A percentile compares a stretch with the other conserved stretches of the same genome.
Evolutionary conservation across 2,888 invertebrate species (phyloP).

Genomic region (Drosophila vallismaia): DNA sequence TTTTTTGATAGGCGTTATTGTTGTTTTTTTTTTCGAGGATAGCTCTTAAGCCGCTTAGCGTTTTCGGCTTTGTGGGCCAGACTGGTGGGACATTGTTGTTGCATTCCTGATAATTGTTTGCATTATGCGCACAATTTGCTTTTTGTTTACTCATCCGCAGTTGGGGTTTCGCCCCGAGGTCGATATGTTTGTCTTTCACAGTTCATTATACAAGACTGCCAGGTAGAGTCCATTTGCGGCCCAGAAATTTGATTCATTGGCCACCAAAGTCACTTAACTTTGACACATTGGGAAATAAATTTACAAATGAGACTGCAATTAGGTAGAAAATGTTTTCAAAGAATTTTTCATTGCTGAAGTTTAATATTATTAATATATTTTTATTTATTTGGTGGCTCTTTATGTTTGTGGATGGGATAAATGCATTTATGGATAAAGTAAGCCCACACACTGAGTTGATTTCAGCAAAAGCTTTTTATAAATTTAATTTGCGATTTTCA

Average conservation of each 20-base stretch:
- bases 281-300: not conserved
- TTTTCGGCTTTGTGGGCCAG: constrained; percentile 11
- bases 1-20: constrained; percentile 52
- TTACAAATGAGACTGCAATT: not conserved
- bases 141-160: constrained; percentile 27
- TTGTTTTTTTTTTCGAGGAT: constrained; percentile 30
- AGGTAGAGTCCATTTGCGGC: not conserved
- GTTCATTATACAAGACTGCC: constrained; percentile 17
- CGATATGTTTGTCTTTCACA: constrained; percentile 21
- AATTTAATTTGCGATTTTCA: not conserved
- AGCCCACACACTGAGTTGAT: not conserved
- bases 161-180: constrained; percentile 6
- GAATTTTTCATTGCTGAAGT: not conserved
- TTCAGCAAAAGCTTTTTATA: not conserved
- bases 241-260: not conserved
- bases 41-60: constrained; percentile 75
- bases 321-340: not conserved
- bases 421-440: not conserved
- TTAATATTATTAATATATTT: not conserved
- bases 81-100: constrained; percentile 27
- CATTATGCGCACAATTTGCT: constrained; percentile 41
- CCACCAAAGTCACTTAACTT: constrained; percentile 3
- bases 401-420: not conserved
- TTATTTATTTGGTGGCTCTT: too few species aligned
- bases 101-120: constrained; percentile 30